Conservation (phyloP, 2,113 vertebrate species). For the Tympanuchus pallidicinctus region DNA sequence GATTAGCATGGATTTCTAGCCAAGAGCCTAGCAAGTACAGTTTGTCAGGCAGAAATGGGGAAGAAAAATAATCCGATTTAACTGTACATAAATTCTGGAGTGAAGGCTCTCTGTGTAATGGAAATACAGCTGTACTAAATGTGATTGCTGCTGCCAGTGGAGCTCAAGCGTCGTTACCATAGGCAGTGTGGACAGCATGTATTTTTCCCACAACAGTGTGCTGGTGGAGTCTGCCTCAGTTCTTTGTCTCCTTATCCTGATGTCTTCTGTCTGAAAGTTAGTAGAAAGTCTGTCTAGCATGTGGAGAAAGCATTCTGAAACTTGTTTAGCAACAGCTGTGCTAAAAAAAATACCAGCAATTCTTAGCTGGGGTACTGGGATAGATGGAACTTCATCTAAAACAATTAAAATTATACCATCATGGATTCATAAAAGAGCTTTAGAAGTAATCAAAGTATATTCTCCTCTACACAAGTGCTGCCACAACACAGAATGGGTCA, state of each 20-base stretch:
- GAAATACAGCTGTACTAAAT: background rate
- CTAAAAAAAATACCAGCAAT: background rate
- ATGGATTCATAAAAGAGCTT: background rate
- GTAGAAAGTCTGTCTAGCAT: background rate
- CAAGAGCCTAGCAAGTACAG: conserved; percentile 23
- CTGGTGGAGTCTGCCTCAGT: background rate
- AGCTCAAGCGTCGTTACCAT: background rate
- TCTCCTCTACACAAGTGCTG: background rate
- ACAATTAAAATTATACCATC: background rate
- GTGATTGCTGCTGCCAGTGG: conserved; percentile 5
- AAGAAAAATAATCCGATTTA: conserved; percentile 58
- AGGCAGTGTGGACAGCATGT: background rate
- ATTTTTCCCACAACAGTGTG: background rate
- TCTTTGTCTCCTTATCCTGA: background rate
- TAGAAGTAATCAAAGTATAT: background rate
- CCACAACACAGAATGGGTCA: background rate
- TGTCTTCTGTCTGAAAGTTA: background rate
- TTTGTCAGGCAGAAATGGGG: conserved; percentile 28
- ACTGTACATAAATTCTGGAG: conserved; percentile 38
- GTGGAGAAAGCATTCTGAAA: background rate
- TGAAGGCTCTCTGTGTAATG: conserved; percentile 1
- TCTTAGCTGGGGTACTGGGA: background rate
- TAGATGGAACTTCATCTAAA: background rate
- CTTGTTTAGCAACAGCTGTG: background rate
- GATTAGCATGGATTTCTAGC: conserved; percentile 74